phyloP scores from a whole-genome alignment of 2,888 invertebrate genomes.

The Caenorhabditis sp. region DNA sequence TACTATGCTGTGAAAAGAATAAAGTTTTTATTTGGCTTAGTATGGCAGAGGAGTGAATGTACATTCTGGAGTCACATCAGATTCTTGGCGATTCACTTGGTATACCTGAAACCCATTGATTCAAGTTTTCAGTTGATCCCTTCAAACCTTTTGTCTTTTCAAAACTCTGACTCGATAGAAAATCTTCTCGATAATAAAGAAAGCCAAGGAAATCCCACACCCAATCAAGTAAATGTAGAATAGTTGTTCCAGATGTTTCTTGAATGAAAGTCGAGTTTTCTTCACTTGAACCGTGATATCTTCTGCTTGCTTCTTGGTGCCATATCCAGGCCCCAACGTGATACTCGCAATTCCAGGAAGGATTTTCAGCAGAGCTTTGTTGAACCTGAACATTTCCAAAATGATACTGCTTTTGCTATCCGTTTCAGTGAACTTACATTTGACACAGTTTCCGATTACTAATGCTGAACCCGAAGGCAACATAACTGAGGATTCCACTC shows the following conservation, averaged over 20 bases:
- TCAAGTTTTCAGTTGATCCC: neutral
- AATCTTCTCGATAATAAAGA: constrained; percentile 59
- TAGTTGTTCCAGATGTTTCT: constrained; percentile 68
- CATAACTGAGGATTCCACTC: constrained; percentile 70
- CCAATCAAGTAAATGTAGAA: constrained; percentile 68
- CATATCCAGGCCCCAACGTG: constrained; percentile 71
- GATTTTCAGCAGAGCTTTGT: constrained; percentile 71
- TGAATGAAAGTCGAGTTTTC: constrained; percentile 63
- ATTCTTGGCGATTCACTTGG: constrained; percentile 56
- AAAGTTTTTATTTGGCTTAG: neutral
- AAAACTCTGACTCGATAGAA: constrained; percentile 41
- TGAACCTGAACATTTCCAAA: constrained; percentile 72
- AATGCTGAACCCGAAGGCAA: constrained; percentile 73
- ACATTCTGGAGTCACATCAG: constrained; percentile 39
- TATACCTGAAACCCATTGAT: constrained; percentile 38
- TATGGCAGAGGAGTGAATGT: constrained; percentile 62
- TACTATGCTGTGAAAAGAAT: constrained; percentile 14
- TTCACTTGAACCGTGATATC: constrained; percentile 68
- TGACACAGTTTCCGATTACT: constrained; percentile 69
- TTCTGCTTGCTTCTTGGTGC: constrained; percentile 65
- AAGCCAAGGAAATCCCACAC: constrained; percentile 43
- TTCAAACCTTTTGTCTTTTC: constrained; percentile 52
- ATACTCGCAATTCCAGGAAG: constrained; percentile 73
- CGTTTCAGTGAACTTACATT: constrained; percentile 35
- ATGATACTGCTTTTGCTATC: neutral